Conservation (phyloP, 2,113 vertebrate genomes). For the Charadrius vociferus region DNA sequence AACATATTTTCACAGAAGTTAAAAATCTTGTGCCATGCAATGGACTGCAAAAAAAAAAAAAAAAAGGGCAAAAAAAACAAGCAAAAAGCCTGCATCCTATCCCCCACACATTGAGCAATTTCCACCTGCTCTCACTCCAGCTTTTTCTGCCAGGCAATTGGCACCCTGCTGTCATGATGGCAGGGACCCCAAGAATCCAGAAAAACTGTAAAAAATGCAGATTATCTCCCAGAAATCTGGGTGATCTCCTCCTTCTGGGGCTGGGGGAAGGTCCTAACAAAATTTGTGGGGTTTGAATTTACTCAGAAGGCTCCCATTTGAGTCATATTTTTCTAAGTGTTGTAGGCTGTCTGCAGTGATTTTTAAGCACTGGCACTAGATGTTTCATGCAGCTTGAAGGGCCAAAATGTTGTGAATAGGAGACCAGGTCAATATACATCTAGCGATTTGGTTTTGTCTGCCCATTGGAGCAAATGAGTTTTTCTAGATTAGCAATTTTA, state of each 20-base stretch:
- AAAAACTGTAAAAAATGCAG: neutral
- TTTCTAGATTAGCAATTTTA: neutral
- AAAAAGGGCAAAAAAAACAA: rapidly evolving
- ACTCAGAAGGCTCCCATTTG: neutral
- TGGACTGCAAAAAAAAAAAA: neutral
- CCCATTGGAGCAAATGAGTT: neutral
- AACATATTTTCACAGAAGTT: neutral
- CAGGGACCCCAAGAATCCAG: neutral
- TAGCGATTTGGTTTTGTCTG: neutral
- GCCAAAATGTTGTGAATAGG: neutral
- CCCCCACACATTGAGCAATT: rapidly evolving
- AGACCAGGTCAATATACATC: neutral
- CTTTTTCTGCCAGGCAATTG: neutral
- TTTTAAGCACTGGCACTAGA: neutral
- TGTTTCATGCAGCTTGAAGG: neutral
- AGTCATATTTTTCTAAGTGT: neutral
- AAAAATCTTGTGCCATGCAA: neutral
- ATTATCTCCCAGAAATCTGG: neutral
- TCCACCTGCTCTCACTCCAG: neutral
- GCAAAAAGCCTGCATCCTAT: neutral
- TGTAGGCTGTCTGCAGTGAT: neutral
- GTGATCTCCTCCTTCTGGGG: neutral
- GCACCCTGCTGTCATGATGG: neutral
- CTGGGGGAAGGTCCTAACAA: neutral
- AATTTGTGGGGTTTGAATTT: neutral